A percentile compares a stretch with the other conserved stretches of the same genome.
Evolutionary conservation across 2,888 invertebrate genomes (phyloP).

Genomic region (Sthenelais limicola): DNA sequence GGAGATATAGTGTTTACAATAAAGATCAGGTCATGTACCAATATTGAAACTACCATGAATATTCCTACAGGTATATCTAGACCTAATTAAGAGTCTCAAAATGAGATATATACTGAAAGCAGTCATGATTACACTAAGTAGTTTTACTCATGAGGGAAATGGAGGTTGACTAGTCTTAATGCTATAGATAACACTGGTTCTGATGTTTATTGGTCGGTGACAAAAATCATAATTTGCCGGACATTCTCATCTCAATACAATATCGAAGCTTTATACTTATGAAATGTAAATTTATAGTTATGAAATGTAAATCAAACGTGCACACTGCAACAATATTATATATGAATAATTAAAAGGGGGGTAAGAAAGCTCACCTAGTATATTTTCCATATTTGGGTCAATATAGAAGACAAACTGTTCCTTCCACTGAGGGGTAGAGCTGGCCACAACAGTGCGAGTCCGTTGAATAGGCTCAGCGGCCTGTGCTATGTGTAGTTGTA

Average conservation of each 20-base stretch:
- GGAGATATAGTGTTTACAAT: no score
- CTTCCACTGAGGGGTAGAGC: slow-evolving; percentile 3
- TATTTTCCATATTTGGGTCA: slow-evolving; percentile 11
- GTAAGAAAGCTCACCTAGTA: slow-evolving; percentile 3
- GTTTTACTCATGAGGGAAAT: no score
- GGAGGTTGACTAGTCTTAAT: no score
- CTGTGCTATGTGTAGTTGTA: background rate
- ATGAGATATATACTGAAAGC: no score
- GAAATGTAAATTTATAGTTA: background rate
- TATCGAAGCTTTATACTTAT: background rate
- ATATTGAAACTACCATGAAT: no score
- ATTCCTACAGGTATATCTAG: no score
- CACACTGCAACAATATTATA: no score
- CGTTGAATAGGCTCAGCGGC: background rate
- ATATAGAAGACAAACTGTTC: slow-evolving; percentile 19
- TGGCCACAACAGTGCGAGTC: background rate
- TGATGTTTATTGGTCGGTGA: background rate
- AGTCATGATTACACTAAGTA: no score
- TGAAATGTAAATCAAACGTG: no score
- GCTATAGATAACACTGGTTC: background rate
- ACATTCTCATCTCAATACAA: background rate
- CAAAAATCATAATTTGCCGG: background rate
- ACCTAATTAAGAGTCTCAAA: no score
- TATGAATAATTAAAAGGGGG: background rate
- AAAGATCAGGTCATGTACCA: no score